phyloP scores from a whole-genome alignment of 2,888 invertebrate genomes.

The Drosophila diplacantha region DNA sequence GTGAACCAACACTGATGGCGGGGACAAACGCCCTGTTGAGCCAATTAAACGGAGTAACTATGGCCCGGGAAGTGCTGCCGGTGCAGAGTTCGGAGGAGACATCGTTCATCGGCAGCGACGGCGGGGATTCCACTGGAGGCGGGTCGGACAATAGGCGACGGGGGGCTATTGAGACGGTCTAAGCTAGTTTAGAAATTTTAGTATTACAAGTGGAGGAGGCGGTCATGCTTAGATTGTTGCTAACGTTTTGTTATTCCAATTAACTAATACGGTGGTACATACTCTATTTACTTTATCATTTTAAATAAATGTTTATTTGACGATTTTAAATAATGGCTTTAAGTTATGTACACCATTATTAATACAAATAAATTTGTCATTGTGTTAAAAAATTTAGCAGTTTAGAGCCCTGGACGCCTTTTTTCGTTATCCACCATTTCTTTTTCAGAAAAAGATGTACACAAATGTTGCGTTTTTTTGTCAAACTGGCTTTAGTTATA shows the following conservation, averaged over 20 bases:
- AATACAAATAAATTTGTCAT: background rate
- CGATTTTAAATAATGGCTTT: slow-evolving; percentile 31
- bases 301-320: slow-evolving; percentile 46
- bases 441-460: too few relatives aligned
- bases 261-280: slow-evolving; percentile 31
- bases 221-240: slow-evolving; percentile 42
- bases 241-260: slow-evolving; percentile 53
- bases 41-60: slow-evolving; percentile 60
- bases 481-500: background rate
- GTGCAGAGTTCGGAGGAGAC: slow-evolving; percentile 84
- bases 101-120: slow-evolving; percentile 83
- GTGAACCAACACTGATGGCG: slow-evolving; percentile 42
- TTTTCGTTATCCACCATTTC: too few relatives aligned
- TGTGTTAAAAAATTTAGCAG: background rate
- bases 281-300: slow-evolving; percentile 36
- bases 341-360: background rate
- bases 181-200: slow-evolving; percentile 47
- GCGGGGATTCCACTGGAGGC: slow-evolving; percentile 39
- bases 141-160: slow-evolving; percentile 73
- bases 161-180: slow-evolving; percentile 80
- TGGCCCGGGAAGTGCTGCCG: slow-evolving; percentile 66
- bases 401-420: background rate
- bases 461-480: too few relatives aligned
- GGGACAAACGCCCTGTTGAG: slow-evolving; percentile 51
- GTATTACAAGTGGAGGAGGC: slow-evolving; percentile 27